Conservation (phyloP, 2,888 invertebrate genomes). For the Tipula vernalis region DNA sequence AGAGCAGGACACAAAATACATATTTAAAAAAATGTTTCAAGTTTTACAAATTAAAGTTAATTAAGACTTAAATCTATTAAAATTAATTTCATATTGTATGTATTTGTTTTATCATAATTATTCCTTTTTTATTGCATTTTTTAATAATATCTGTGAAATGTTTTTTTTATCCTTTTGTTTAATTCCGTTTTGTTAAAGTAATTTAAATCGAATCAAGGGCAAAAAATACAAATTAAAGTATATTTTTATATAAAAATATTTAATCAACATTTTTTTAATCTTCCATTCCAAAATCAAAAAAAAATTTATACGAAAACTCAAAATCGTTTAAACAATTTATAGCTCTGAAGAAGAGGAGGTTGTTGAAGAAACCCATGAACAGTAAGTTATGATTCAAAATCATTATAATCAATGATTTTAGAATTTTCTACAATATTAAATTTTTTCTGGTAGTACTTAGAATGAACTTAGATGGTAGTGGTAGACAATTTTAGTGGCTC, state of each 20-base stretch:
- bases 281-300: conserved; percentile 11
- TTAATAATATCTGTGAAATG: conserved; percentile 37
- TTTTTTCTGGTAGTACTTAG: neutral
- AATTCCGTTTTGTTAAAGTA: conserved; percentile 30
- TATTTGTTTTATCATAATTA: conserved; percentile 22
- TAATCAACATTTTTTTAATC: neutral
- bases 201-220: conserved; percentile 26
- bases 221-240: conserved; percentile 10
- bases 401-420: neutral
- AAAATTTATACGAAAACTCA: conserved; percentile 10
- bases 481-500: neutral
- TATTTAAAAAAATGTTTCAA: neutral
- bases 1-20: neutral
- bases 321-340: conserved; percentile 15
- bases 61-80: conserved; percentile 20
- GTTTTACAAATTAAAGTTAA: conserved; percentile 20
- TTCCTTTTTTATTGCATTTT: conserved; percentile 22
- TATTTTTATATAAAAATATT: conserved; percentile 6
- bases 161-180: conserved; percentile 36
- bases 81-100: conserved; percentile 22
- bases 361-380: conserved; percentile 34
- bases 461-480: neutral
- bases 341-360: conserved; percentile 36
- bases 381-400: conserved; percentile 27
- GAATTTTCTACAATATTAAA: neutral